Conservation (phyloP, 2,113 vertebrate species). For the Scytalopus superciliaris region DNA sequence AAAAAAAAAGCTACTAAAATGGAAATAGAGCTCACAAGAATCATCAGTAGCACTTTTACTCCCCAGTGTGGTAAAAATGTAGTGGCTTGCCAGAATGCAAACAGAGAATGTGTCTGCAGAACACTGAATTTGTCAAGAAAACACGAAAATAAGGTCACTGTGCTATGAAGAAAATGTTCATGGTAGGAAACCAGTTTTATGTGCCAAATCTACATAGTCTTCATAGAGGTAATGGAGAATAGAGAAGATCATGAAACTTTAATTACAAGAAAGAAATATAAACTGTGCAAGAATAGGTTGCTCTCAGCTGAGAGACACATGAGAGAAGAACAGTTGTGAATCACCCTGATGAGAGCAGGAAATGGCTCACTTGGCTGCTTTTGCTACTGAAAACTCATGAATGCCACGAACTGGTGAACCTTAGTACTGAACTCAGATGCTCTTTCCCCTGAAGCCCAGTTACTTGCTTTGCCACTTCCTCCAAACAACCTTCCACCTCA, state of each 20-base stretch:
- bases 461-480: background rate
- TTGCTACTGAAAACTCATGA: slow-evolving; percentile 6
- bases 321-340: background rate
- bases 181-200: background rate
- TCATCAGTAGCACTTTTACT: background rate
- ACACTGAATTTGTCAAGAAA: background rate
- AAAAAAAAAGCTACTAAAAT: background rate
- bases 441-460: background rate
- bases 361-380: background rate
- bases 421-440: background rate
- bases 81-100: background rate
- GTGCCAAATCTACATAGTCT: background rate
- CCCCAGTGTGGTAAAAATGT: background rate
- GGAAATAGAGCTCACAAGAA: background rate
- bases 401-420: background rate
- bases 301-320: background rate
- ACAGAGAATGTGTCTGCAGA: background rate
- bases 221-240: background rate
- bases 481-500: background rate
- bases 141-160: background rate
- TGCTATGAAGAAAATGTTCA: background rate
- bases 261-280: background rate
- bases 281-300: background rate
- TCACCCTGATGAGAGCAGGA: background rate
- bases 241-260: background rate